A percentile compares a stretch with the other conserved stretches of the same genome.
Evolutionary conservation across 2,888 invertebrate species (phyloP).

Genomic region (Odontocolon sp.): DNA sequence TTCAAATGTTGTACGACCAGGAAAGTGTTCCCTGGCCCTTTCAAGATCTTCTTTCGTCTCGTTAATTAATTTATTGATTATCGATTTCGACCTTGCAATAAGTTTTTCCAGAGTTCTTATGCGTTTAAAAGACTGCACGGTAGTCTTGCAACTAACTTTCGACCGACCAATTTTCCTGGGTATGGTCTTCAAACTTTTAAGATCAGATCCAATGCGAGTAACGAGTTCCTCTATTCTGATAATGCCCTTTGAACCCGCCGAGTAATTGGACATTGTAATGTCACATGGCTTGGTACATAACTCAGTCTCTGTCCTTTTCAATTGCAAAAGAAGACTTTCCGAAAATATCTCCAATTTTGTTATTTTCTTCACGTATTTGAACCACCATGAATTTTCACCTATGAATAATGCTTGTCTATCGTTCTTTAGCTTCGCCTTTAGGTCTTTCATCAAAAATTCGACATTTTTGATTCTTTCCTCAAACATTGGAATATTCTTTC

Average conservation of each 20-base stretch:
- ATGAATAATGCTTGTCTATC: conserved; percentile 63
- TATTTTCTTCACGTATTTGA: conserved; percentile 63
- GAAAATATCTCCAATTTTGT: conserved; percentile 54
- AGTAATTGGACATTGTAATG: neutral
- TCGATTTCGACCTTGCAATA: conserved; percentile 34
- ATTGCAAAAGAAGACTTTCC: conserved; percentile 51
- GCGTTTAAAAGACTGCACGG: conserved; percentile 53
- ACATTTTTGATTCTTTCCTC: conserved; percentile 29
- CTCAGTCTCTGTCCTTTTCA: conserved; percentile 24
- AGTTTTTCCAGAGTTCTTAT: conserved; percentile 55
- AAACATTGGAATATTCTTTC: neutral
- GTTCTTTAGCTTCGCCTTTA: conserved; percentile 61
- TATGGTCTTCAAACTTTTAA: conserved; percentile 57
- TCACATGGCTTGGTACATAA: neutral
- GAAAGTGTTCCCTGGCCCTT: neutral
- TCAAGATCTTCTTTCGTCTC: conserved; percentile 8
- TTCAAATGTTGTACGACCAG: no score
- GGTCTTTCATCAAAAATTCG: conserved; percentile 53
- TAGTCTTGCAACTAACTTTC: conserved; percentile 44
- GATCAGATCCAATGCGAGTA: conserved; percentile 54
- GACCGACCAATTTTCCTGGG: conserved; percentile 52
- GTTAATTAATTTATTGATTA: conserved; percentile 50
- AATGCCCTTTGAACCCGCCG: conserved; percentile 13
- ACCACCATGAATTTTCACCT: conserved; percentile 59
- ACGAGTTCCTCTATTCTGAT: conserved; percentile 51